These are phyloP conservation scores for Caenorhabditis panamensis DNA, from an alignment of 2,888 invertebrate species.

Conservation along the genomic window DNA sequence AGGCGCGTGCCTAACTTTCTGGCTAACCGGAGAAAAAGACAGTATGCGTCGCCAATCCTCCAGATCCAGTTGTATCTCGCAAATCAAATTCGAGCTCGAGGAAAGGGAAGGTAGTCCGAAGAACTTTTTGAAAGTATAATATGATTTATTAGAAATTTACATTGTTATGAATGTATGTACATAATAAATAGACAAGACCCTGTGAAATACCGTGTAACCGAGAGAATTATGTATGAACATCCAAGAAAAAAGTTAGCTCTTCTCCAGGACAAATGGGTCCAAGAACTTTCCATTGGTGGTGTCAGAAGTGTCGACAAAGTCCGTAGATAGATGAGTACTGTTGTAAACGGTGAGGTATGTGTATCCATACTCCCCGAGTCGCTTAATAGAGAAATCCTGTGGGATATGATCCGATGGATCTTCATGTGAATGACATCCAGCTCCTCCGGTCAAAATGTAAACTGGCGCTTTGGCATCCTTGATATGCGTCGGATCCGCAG, in stretches of 20 bases:
- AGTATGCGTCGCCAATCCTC: conserved; percentile 40
- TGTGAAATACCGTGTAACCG: neutral
- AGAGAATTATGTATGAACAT: neutral
- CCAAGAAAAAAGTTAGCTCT: conserved; percentile 8
- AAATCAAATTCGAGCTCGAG: conserved; percentile 53
- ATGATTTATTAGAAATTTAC: neutral
- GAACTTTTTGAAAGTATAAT: conserved; percentile 36
- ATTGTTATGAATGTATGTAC: neutral
- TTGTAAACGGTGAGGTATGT: conserved; percentile 52
- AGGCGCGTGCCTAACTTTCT: conserved; percentile 67
- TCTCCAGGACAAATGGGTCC: conserved; percentile 47
- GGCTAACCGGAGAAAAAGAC: conserved; percentile 61
- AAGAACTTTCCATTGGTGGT: conserved; percentile 29
- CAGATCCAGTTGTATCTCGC: conserved; percentile 41
- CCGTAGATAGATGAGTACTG: conserved; percentile 49
- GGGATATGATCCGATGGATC: conserved; percentile 44
- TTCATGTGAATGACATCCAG: conserved; percentile 54
- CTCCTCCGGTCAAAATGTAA: conserved; percentile 65
- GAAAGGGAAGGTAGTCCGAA: conserved; percentile 10
- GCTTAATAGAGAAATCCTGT: conserved; percentile 46
- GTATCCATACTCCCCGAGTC: conserved; percentile 63
- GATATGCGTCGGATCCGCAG: conserved; percentile 31
- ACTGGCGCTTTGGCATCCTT: conserved; percentile 64
- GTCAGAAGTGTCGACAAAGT: conserved; percentile 56
- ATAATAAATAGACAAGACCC: neutral